phyloP scores from a whole-genome alignment of 2,888 invertebrate genomes.

The Quadroppia sp. region DNA sequence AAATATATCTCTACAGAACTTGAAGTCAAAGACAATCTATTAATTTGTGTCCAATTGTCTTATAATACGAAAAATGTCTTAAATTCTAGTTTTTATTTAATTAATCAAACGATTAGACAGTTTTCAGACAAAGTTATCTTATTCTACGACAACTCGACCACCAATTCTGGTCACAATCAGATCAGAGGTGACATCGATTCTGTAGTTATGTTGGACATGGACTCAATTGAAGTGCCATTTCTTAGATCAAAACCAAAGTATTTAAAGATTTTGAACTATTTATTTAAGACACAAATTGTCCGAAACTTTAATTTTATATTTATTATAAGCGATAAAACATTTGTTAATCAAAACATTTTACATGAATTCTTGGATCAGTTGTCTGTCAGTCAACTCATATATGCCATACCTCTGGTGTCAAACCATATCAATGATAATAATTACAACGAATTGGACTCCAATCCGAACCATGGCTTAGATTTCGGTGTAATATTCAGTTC shows the following conservation, averaged over 20 bases:
- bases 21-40: slow-evolving; percentile 81
- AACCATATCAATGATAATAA: background rate
- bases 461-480: slow-evolving; percentile 9
- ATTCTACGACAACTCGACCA: slow-evolving; percentile 12
- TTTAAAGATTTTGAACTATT: slow-evolving; percentile 28
- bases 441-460: background rate
- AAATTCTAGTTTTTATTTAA: background rate
- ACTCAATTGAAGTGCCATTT: slow-evolving; percentile 30
- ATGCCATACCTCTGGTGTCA: background rate
- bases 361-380: slow-evolving; percentile 67
- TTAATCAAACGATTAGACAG: slow-evolving; percentile 29
- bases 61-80: slow-evolving; percentile 28
- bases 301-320: slow-evolving; percentile 85
- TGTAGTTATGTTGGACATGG: slow-evolving; percentile 21
- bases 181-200: background rate
- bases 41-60: slow-evolving; percentile 68
- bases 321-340: slow-evolving; percentile 76
- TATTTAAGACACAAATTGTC: slow-evolving; percentile 29
- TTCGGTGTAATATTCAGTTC: slow-evolving; percentile 40
- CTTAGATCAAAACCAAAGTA: slow-evolving; percentile 25
- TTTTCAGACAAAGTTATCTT: slow-evolving; percentile 7
- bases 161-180: background rate
- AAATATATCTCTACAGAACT: slow-evolving; percentile 91
- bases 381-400: slow-evolving; percentile 77
- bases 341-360: slow-evolving; percentile 73